Percentiles rank a stretch among this genome's conserved stretches.
Conservation (phyloP, 2,888 invertebrate species). For the Automeris io region DNA sequence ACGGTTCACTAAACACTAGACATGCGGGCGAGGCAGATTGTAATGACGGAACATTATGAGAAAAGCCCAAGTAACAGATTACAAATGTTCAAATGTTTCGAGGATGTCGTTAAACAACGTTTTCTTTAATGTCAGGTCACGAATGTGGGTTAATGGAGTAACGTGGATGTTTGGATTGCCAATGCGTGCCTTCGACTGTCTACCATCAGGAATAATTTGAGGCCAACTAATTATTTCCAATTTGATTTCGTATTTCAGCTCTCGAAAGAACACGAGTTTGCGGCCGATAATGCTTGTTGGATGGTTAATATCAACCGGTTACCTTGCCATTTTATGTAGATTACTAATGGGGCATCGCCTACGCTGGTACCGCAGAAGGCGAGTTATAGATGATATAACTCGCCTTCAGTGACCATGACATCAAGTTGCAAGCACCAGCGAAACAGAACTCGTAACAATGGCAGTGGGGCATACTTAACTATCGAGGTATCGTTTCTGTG, state of each 20-base stretch:
- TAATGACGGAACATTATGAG: neutral
- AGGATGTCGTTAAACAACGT: neutral
- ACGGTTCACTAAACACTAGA: neutral
- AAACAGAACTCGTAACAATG: no score
- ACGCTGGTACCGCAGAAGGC: no score
- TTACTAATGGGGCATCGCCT: no score
- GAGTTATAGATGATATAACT: no score
- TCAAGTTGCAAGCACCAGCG: no score
- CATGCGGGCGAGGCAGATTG: no score
- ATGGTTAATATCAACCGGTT: no score
- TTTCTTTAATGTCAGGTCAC: neutral
- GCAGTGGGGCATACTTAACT: no score
- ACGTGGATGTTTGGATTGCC: neutral
- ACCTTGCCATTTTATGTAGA: no score
- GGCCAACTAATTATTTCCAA: neutral
- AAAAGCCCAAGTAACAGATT: neutral
- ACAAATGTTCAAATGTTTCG: neutral
- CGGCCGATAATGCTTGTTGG: no score
- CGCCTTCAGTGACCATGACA: no score
- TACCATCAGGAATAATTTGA: neutral
- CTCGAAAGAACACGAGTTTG: neutral
- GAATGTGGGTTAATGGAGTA: constrained; percentile 1
- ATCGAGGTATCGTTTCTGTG: no score
- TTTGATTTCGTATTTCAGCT: neutral
- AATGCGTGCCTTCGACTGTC: constrained; percentile 2